phyloP scores from a whole-genome alignment of 2,888 invertebrate genomes.

The Atethmia centrago region DNA sequence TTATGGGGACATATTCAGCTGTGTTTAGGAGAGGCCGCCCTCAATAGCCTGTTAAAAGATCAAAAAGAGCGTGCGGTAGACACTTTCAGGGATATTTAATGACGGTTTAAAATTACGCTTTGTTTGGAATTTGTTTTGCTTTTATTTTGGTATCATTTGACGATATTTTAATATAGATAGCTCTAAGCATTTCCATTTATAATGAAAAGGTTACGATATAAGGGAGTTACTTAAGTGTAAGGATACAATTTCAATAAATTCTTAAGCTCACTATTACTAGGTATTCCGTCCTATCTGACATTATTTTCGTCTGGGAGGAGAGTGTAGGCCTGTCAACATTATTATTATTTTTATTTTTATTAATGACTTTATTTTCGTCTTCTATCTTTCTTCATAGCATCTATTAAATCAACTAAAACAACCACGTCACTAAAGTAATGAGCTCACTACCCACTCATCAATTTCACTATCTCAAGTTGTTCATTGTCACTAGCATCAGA shows the following conservation, averaged over 20 bases:
- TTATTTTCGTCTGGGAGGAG: neutral
- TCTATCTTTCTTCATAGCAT: neutral
- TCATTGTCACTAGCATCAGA: conserved; percentile 50
- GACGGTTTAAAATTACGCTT: conserved; percentile 33
- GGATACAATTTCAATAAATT: neutral
- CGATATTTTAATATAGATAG: neutral
- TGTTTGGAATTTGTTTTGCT: conserved; percentile 27
- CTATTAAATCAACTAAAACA: neutral
- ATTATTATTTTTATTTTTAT: no score
- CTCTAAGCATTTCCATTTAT: neutral
- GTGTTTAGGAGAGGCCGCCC: conserved; percentile 47
- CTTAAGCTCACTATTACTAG: neutral
- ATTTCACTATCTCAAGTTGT: neutral
- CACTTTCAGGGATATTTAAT: conserved; percentile 50
- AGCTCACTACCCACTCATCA: neutral
- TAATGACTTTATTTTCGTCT: no score
- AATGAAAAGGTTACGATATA: neutral
- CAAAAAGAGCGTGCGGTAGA: conserved; percentile 58
- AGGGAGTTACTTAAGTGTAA: no score
- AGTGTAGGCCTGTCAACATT: no score
- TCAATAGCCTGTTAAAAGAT: conserved; percentile 63
- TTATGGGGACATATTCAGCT: conserved; percentile 62
- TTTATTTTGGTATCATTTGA: conserved; percentile 1
- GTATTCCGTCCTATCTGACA: neutral
- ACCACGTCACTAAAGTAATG: neutral